Evolutionary conservation across 2,797 vertebrate genomes (phyloP).

Genomic region (Pteropus rufus): DNA sequence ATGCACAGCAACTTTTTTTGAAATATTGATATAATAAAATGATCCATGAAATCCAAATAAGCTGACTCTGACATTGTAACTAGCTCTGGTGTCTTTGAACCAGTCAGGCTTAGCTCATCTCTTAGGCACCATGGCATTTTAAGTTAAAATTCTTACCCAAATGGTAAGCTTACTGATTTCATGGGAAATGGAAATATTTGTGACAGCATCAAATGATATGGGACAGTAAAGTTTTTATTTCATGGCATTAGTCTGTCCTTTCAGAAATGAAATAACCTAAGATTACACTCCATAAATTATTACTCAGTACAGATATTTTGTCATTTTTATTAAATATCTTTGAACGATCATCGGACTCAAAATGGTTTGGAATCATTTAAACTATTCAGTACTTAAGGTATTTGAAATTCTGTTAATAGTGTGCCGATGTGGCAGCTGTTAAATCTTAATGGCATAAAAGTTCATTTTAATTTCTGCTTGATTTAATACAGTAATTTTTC

Average conservation of each 20-base stretch:
- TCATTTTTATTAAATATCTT: constrained; percentile 5
- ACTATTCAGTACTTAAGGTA: background rate
- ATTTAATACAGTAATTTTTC: background rate
- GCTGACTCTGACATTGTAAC: background rate
- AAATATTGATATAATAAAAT: constrained; percentile 21
- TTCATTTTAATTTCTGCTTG: constrained; percentile 4
- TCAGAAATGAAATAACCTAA: background rate
- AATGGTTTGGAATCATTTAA: background rate
- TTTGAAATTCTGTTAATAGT: constrained; percentile 18
- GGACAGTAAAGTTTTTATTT: constrained; percentile 26
- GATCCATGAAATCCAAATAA: background rate
- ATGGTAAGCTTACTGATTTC: background rate
- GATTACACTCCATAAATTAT: background rate
- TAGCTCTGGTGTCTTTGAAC: background rate
- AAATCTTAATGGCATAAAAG: constrained; percentile 3
- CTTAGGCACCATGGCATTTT: background rate
- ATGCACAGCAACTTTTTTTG: background rate
- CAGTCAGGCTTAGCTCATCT: background rate
- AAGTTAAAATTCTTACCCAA: background rate
- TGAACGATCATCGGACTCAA: background rate
- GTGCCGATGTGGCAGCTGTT: background rate
- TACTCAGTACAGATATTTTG: background rate
- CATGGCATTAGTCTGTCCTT: background rate
- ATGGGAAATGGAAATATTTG: background rate
- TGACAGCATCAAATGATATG: background rate